Base-by-base conservation (phyloP, 2,113 vertebrate genomes). In the Donacobius atricapilla region DNA sequence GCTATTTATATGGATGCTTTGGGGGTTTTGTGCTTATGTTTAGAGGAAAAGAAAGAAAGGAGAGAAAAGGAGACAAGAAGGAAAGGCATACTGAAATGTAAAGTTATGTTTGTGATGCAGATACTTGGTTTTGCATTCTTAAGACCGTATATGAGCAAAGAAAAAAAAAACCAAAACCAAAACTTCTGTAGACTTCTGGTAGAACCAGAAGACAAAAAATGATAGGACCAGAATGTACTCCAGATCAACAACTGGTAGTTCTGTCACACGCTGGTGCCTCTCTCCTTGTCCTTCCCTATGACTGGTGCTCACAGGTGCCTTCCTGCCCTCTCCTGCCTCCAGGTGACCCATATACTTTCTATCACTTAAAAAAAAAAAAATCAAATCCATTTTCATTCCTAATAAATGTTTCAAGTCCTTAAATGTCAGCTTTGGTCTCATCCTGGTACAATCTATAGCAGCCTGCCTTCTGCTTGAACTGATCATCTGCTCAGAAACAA, bases 401-500 rank as follows among this genome's bases (percentile, higher is more conserved):
- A 82, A 63, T 63, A 93, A 91, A 71, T 21, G 31, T 54, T 93
- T 83, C 16, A 47, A 75, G 18, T 54, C 47, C 22, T 87, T 87
- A 84, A 91, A 89, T 73, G 24, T 75, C 83, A 91, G 5, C 15
- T 84, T 64, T 81, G 14, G 77, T 78, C 35, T 58, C 47, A 54
- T 75, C 47, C 39, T 47, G 14, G 23, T 54, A n/a, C n/a, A 76
- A 33, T 86, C 83, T 56, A 44, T 47, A 81, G 51, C 50, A 92
- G 54, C 40, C 47, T 87, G 39, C 42, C 68, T 90, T 83, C 76
- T 93, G 39, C 51, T 78, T 48, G 35, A 80, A 77, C 54, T 27
- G 77, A 81, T 83, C 72, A 75, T 77, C 68, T 92, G 73, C 69
- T 91, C 39, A 81, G 60, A 89, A 81, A 77, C n/a, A 78, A 68